Base-by-base conservation (phyloP, 2,888 invertebrate species). In the Myopa testacea region DNA sequence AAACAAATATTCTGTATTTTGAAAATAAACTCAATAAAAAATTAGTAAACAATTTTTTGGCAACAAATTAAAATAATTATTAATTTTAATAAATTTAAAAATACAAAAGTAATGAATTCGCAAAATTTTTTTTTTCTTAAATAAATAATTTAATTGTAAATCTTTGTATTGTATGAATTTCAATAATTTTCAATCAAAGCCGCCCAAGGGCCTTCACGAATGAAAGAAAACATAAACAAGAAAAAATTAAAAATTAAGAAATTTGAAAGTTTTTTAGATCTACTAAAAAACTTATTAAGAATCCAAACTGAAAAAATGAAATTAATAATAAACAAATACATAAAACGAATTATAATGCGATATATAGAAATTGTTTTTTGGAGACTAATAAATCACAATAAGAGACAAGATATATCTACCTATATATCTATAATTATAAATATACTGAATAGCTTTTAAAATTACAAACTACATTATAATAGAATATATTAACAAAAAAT, bases 151-250 rank as follows among this genome's bases (percentile, higher is more conserved):
- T 45, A 45, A 45, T 8, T 45, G 40, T 40, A 6, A 4, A 40
- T 40, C 40, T 40, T 40, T 40, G 4, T 40, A 8, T 40, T 8
- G 40, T 40, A 45, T 45, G 45, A 10, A 45, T 45, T 45, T 45
- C 40, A 40, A 40, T 40, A 6, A 3, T 38, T 37, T 75, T 50
- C 16, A 52, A 67, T n/a, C 63, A 84, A 84, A 84, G 83, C 85
- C 85, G 85, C 85, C 85, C 85, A 85, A 83, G 83, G 85, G 85
- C 83, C 85, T 85, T 84, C 81, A 78, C 72, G 58, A 63, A 52
- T 37, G 34, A 75, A 40, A 68, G 37, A n/a, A 67, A 68, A 19
- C 58, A 55, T 50, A 65, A 14, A 75, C 16, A 67, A 40, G 34
- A 19, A 45, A 34, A 63, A 38, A 37, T 26, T 7, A 5, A 71